A percentile compares a stretch with the other conserved stretches of the same genome.
phyloP scores from a whole-genome alignment of 2,888 invertebrate genomes.

The Boloria euphrosyne region DNA sequence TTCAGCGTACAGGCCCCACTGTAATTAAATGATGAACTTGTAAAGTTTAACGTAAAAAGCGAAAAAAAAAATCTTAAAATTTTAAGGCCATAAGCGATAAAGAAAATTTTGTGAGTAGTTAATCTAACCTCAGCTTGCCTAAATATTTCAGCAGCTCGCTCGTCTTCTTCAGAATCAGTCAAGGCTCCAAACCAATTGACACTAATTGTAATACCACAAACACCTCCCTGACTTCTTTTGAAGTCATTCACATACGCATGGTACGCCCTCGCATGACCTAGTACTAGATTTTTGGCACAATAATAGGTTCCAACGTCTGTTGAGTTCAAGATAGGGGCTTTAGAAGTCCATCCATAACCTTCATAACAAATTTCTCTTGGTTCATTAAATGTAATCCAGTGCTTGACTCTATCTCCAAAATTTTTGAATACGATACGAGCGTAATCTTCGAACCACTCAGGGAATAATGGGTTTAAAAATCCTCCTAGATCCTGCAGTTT shows the following conservation, averaged over 20 bases:
- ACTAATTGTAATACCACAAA: conserved; percentile 51
- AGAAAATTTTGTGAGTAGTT: background rate
- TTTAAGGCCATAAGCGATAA: too few relatives aligned
- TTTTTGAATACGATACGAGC: conserved; percentile 65
- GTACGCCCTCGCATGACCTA: conserved; percentile 80
- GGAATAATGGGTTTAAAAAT: conserved; percentile 64
- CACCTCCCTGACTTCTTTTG: conserved; percentile 51
- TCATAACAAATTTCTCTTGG: conserved; percentile 65
- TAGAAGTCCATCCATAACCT: conserved; percentile 66
- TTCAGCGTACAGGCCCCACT: conserved; percentile 74
- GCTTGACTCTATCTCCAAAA: conserved; percentile 77
- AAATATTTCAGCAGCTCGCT: conserved; percentile 55
- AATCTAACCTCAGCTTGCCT: conserved; percentile 49
- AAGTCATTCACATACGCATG: conserved; percentile 63
- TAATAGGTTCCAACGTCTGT: conserved; percentile 76
- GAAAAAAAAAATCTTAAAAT: too few relatives aligned
- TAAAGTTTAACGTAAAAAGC: background rate
- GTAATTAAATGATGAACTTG: conserved; percentile 30
- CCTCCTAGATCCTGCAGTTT: conserved; percentile 81
- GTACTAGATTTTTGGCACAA: conserved; percentile 73
- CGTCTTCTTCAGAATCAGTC: conserved; percentile 59
- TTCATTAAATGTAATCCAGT: conserved; percentile 84
- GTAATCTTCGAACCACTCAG: conserved; percentile 76
- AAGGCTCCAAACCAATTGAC: conserved; percentile 55
- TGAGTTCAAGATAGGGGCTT: conserved; percentile 61